A percentile compares a stretch with the other conserved stretches of the same genome.
These are phyloP conservation scores for Harlomillsia oculata DNA, from an alignment of 1,140 invertebrate genomes.

Conservation along the genomic window DNA sequence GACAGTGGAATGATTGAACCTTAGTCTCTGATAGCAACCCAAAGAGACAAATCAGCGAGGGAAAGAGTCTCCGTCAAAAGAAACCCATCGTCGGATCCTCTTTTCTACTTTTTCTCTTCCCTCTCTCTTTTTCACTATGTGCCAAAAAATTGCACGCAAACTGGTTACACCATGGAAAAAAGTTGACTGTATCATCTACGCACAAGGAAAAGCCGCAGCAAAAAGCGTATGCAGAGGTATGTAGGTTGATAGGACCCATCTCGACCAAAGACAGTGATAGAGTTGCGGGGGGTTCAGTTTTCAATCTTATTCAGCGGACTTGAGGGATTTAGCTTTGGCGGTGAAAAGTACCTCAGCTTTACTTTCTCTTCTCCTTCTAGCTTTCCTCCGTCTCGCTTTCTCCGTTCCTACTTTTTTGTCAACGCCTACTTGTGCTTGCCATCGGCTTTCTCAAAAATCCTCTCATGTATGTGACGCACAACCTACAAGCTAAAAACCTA, in stretches of 20 bases:
- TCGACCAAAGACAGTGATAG: slow-evolving; percentile 11
- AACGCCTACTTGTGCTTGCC: no score
- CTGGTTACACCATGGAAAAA: background rate
- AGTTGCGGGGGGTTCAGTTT: slow-evolving; percentile 11
- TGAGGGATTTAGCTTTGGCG: slow-evolving; percentile 8
- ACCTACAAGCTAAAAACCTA: no score
- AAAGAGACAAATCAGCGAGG: background rate
- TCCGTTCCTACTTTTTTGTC: no score
- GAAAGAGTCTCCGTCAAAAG: background rate
- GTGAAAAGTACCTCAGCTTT: background rate
- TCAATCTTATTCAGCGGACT: slow-evolving; percentile 15
- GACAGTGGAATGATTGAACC: slow-evolving; percentile 8
- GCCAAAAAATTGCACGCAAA: background rate
- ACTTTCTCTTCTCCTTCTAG: slow-evolving; percentile 1
- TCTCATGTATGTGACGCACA: no score
- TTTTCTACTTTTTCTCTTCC: background rate
- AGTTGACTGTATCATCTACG: background rate
- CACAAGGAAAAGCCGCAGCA: background rate
- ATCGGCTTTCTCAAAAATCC: no score
- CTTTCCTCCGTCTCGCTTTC: background rate
- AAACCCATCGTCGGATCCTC: background rate
- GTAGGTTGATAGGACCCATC: no score
- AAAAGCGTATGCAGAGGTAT: background rate
- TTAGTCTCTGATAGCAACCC: background rate
- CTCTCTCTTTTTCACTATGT: background rate